Base-by-base conservation (phyloP, 2,888 invertebrate species). In the Nematopogon swammerdamellus region DNA sequence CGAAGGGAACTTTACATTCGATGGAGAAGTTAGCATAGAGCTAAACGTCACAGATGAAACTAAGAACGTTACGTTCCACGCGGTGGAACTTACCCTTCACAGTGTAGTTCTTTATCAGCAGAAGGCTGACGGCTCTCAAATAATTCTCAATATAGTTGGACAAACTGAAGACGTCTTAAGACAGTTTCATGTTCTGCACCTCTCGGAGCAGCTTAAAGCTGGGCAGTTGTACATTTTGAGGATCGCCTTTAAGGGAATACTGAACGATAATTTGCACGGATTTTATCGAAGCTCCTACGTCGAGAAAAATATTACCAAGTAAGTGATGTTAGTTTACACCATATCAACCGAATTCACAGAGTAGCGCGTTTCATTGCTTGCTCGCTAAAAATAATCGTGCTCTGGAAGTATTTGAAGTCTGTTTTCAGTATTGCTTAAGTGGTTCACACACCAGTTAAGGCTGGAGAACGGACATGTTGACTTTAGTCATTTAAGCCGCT, bases 221-320 rank as follows among this genome's bases (percentile, higher is more conserved):
- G 86, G 85, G 14, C 70, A 75, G 45, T 81, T 83, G 54, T 93
- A 92, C 64, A 68, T 82, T 48, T 64, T 95, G 54, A 75, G 82
- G 55, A 85, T 93, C 53, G 82, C 83, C 46, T 95, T 86, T 61
- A 73, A 80, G 4, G 94, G 92, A 1, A 74, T 84, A 52, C 72
- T 94, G 48, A 88, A 88, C 60, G 89, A 92, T 62, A 82, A 86
- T 55, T 72, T 92, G 30, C 85, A 88, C 59, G 93, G 92, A 44
- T 92, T 93, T 68, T 93, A 92, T 63, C 82, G 91, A 57, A 92
- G 91, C 69, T 89, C 89, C 0, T 93, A 93, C 65, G 81, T 80
- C 56, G 82, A 83, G 54, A 82, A 82, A 53, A 87, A 86, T 57
- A 74, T 85, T 50, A 88, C 84, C 58, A 87, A 86, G 91, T 89